Conservation (phyloP, 2,888 invertebrate genomes). For the Pheosia tremula region DNA sequence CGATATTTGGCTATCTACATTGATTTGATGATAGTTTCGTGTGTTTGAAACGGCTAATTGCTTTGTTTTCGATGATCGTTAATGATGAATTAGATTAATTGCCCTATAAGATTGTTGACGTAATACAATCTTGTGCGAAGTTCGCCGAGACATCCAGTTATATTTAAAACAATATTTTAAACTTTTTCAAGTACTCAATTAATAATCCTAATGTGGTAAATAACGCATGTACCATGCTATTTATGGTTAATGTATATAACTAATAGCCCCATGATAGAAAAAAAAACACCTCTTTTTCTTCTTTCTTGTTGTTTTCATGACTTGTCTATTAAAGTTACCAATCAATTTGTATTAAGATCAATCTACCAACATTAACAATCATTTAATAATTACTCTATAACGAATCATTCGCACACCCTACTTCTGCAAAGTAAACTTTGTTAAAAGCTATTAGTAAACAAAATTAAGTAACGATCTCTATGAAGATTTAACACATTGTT, state of each 20-base stretch:
- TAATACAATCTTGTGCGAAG: background rate
- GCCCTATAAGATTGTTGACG: background rate
- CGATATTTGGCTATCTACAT: constrained; percentile 39
- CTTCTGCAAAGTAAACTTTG: background rate
- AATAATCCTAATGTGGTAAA: background rate
- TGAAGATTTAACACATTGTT: background rate
- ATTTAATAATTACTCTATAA: background rate
- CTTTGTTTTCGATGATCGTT: background rate
- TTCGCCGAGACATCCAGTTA: no score
- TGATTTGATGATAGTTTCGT: constrained; percentile 6
- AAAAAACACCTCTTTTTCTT: background rate
- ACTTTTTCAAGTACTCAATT: background rate
- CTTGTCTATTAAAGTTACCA: background rate
- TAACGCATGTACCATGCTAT: background rate
- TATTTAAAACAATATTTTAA: no score
- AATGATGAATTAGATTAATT: constrained; percentile 1
- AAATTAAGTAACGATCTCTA: background rate
- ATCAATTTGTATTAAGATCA: background rate
- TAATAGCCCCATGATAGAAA: background rate
- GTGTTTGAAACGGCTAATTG: constrained; percentile 2
- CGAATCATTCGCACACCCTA: background rate
- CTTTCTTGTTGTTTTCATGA: background rate
- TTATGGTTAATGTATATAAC: background rate
- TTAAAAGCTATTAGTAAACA: background rate
- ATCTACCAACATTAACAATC: background rate